Conservation (phyloP, 2,113 vertebrate species). For the Chionodraco myersi region DNA sequence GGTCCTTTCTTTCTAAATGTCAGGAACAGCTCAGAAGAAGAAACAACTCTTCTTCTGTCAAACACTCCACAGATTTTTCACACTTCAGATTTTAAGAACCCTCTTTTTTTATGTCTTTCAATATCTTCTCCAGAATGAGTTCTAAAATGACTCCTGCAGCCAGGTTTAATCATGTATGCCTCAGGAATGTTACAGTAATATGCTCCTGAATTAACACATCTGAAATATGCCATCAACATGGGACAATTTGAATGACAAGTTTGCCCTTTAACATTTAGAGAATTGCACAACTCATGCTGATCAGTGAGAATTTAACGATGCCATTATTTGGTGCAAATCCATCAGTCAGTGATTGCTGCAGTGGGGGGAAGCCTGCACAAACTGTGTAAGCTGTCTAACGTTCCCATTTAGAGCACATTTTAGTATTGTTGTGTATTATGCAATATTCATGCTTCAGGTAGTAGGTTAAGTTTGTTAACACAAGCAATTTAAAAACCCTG, state of each 20-base stretch:
- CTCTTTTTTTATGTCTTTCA: not conserved
- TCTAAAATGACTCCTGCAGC: slow-evolving; percentile 5
- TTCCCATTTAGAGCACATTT: not conserved
- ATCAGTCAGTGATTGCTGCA: slow-evolving; percentile 4
- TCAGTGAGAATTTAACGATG: slow-evolving; percentile 8
- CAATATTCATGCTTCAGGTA: not conserved
- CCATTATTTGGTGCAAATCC: not conserved
- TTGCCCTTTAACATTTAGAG: not conserved
- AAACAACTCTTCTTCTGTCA: not conserved
- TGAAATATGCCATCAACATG: slow-evolving; percentile 1
- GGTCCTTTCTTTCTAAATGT: not conserved
- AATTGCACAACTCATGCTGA: slow-evolving; percentile 6
- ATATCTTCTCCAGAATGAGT: not conserved
- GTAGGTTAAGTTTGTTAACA: not conserved
- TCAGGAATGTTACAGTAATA: not conserved
- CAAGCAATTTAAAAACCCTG: not conserved
- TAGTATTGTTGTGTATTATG: no score
- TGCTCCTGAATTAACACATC: not conserved
- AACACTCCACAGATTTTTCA: not conserved
- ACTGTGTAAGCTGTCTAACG: not conserved
- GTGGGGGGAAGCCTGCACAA: not conserved
- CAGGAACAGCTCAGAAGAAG: not conserved
- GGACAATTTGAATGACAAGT: not conserved
- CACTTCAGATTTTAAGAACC: not conserved
- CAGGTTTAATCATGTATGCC: slow-evolving; percentile 1